phyloP scores from a whole-genome alignment of 2,888 invertebrate genomes.

The Dicycla oo region DNA sequence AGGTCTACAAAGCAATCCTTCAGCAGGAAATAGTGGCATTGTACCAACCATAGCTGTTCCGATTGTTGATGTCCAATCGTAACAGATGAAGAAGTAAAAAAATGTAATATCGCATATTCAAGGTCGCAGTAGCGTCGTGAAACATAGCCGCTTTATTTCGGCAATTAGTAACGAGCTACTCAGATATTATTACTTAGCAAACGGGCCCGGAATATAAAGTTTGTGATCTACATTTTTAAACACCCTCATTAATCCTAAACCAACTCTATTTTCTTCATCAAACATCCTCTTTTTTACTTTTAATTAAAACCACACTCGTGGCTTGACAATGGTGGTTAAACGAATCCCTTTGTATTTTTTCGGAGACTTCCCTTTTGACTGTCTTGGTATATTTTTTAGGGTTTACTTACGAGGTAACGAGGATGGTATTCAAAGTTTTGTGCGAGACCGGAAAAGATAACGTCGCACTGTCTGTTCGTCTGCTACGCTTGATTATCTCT shows the following conservation, averaged over 20 bases:
- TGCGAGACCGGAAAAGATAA: slow-evolving; percentile 46
- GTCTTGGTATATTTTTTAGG: slow-evolving; percentile 60
- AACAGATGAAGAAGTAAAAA: slow-evolving; percentile 2
- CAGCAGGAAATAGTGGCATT: slow-evolving; percentile 53
- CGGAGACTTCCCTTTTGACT: slow-evolving; percentile 54
- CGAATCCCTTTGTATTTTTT: slow-evolving; percentile 71
- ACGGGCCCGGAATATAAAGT: slow-evolving; percentile 46
- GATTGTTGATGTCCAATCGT: slow-evolving; percentile 13
- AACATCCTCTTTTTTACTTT: slow-evolving; percentile 70
- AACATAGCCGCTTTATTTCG: slow-evolving; percentile 34
- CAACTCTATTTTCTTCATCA: slow-evolving; percentile 70
- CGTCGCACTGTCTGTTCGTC: slow-evolving; percentile 41
- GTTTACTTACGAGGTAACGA: no score
- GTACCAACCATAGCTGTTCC: slow-evolving; percentile 52
- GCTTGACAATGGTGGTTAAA: slow-evolving; percentile 72
- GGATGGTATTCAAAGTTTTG: slow-evolving; percentile 46
- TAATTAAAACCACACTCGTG: slow-evolving; percentile 71
- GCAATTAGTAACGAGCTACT: slow-evolving; percentile 48
- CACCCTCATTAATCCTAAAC: slow-evolving; percentile 71
- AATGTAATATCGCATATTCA: not conserved
- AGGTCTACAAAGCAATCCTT: slow-evolving; percentile 33
- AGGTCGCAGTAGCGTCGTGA: slow-evolving; percentile 4
- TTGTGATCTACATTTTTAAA: slow-evolving; percentile 65
- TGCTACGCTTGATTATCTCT: slow-evolving; percentile 50
- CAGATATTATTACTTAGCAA: slow-evolving; percentile 38